These are phyloP conservation scores for Sebastiscus tertius DNA, from an alignment of 2,797 vertebrate genomes.

Conservation along the genomic window DNA sequence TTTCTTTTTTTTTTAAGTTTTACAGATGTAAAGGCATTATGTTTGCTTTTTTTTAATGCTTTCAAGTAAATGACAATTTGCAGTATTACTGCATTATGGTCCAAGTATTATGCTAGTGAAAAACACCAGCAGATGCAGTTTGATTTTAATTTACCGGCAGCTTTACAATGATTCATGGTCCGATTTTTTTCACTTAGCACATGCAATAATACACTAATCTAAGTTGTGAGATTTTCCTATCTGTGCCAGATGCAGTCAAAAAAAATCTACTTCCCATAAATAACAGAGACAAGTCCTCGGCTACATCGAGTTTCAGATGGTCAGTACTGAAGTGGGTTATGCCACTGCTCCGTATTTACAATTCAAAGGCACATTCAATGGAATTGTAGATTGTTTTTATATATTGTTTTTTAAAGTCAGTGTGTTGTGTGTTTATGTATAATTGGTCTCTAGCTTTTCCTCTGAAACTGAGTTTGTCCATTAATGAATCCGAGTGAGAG, in stretches of 20 bases:
- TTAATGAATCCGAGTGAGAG: background rate
- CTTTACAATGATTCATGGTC: background rate
- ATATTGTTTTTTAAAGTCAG: background rate
- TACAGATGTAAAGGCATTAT: background rate
- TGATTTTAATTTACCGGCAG: background rate
- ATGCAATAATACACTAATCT: background rate
- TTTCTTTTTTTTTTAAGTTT: background rate
- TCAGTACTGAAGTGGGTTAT: background rate
- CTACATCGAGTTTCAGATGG: background rate
- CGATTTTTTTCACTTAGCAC: background rate
- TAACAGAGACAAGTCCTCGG: background rate
- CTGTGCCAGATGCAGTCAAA: background rate
- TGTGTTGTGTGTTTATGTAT: background rate
- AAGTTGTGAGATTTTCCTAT: background rate
- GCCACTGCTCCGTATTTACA: background rate
- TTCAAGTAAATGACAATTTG: background rate
- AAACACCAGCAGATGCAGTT: conserved; percentile 25
- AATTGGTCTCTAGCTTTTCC: background rate
- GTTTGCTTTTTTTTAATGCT: background rate
- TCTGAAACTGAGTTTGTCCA: background rate
- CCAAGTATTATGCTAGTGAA: background rate
- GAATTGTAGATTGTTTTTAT: background rate
- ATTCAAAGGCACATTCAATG: background rate
- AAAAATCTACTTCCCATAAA: background rate
- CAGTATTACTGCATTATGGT: background rate